phyloP scores from a whole-genome alignment of 2,113 vertebrate genomes.

The Sceloporus undulatus region DNA sequence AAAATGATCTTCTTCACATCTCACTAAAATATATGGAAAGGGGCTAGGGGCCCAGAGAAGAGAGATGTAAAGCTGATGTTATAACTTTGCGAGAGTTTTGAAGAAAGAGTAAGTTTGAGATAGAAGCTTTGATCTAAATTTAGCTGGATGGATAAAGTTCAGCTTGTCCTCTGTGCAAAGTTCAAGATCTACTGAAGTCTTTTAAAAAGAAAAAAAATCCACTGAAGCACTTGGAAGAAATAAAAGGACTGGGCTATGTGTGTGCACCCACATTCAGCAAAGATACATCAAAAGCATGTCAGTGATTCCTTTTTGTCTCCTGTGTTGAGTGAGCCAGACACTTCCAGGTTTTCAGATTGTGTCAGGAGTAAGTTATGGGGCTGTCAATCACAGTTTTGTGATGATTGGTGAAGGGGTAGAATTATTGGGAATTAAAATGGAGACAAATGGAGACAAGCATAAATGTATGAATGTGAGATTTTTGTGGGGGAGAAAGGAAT shows the following conservation, averaged over 20 bases:
- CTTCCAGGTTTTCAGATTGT: background rate
- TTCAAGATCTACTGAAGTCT: conserved; percentile 27
- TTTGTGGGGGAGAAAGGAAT: background rate
- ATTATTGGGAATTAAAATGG: background rate
- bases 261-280: background rate
- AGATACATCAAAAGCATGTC: background rate
- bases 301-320: background rate
- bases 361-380: background rate
- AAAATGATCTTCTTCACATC: conserved; percentile 13
- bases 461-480: background rate
- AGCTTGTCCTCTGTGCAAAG: conserved; percentile 28
- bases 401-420: background rate
- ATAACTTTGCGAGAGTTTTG: conserved; percentile 28
- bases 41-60: background rate
- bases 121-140: conserved; percentile 49
- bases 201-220: conserved; percentile 22
- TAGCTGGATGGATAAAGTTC: conserved; percentile 14
- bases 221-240: background rate
- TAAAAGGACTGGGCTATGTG: background rate
- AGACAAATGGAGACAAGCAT: background rate
- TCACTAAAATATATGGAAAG: conserved; percentile 19
- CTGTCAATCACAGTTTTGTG: background rate
- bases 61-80: conserved; percentile 24
- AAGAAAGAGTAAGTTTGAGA: conserved; percentile 16
- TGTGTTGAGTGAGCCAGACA: background rate